Evolutionary conservation across 2,113 vertebrate genomes (phyloP), one percentile per base, ranked within the genome.

Genomic region (Cephalopholis sonnerati): DNA sequence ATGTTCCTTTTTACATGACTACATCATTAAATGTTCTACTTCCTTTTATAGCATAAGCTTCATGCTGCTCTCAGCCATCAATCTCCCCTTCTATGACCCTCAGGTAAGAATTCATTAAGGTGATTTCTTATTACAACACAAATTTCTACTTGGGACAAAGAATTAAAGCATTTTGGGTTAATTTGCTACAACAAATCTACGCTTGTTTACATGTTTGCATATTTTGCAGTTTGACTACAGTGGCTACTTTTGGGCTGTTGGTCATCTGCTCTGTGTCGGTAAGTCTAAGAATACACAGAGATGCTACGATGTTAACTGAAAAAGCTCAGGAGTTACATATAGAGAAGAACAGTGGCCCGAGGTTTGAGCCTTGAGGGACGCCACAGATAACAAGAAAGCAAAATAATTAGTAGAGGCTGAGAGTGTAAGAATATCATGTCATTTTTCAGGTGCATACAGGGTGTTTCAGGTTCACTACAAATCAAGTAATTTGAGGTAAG

Each of bases 181-280:
- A 8, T 69, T 53, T 29, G 16, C 7, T 7, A 8, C 20, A 41
- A 2, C 48, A 70, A 22, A n/a, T 50, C 7, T 10, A 3, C 0
- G 58, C 12, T 4, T 39, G 2, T 8, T 63, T 18, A 13, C 8
- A 24, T 9, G 7, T 63, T 46, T 74, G 13, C 0, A 11, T 17
- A 0, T 54, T 27, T 73, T 83, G 64, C 93, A 99, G 98, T 97
- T 97, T 93, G 96, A 98, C 93, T 78, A 82, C 70, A 94, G 93
- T 0, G 95, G 96, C 79, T 99, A 99, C 92, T 91, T 95, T 29
- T 99, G 98, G 98, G 97, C 97, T 41, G 29, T 95, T 5, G 88
- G 96, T 87, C 98, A 99, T 77, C 92, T 97, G 63, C 11, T 94
- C 85, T 98, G 97, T 88, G 91, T 96, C 68, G 98, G 98, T 99